These are phyloP conservation scores for Syngnathus rostellatus DNA, from an alignment of 2,797 vertebrate species.

Conservation along the genomic window DNA sequence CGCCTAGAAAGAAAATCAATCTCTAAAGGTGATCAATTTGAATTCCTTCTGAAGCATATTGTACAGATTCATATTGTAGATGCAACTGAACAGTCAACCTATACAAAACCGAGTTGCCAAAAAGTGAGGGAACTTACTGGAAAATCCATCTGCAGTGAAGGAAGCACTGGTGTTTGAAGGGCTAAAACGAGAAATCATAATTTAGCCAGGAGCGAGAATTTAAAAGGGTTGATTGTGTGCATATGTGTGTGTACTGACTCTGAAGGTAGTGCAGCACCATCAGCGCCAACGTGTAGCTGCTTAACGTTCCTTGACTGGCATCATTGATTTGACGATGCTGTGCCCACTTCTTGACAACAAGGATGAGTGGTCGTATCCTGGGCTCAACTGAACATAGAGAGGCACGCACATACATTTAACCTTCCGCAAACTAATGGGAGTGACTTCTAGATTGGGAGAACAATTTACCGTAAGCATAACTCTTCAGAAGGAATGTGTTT, in stretches of 20 bases:
- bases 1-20: too few species aligned
- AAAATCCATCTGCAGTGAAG: conserved; percentile 86
- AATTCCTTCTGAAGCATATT: too few species aligned
- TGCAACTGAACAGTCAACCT: too few species aligned
- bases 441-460: background rate
- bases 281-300: conserved; percentile 90
- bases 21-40: too few species aligned
- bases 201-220: background rate
- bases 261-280: conserved; percentile 98
- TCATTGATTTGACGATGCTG: conserved; percentile 83
- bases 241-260: conserved; percentile 71
- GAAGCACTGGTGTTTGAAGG: conserved; percentile 83
- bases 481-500: conserved; percentile 94
- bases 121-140: conserved; percentile 78
- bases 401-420: background rate
- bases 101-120: background rate
- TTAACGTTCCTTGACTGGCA: conserved; percentile 94
- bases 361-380: conserved; percentile 84
- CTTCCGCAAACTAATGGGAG: background rate
- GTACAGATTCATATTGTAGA: too few species aligned
- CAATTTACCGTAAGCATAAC: conserved; percentile 81
- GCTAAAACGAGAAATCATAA: conserved; percentile 59
- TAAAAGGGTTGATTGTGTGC: background rate
- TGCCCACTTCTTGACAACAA: conserved; percentile 95
- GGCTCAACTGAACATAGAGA: conserved; percentile 74